Evolutionary conservation across 2,888 invertebrate species (phyloP).

Genomic region (Lumbricus terrestris): DNA sequence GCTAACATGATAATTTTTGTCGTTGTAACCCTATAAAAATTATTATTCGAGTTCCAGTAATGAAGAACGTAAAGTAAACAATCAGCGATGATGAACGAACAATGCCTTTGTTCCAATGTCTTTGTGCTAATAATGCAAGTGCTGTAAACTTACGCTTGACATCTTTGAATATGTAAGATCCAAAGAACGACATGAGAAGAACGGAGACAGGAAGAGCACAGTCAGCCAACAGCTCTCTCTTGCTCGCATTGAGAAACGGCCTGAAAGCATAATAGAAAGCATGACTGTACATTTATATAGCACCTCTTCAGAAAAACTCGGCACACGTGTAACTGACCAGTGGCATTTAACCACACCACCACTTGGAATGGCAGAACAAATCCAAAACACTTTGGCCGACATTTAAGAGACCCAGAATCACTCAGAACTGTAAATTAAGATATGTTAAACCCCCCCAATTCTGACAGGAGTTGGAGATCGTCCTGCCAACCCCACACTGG

Average conservation of each 20-base stretch:
- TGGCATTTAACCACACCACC: too few relatives aligned
- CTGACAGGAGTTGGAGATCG: too few relatives aligned
- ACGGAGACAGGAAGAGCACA: constrained; percentile 67
- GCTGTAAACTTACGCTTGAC: constrained; percentile 61
- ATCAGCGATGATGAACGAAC: not conserved
- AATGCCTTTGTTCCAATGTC: not conserved
- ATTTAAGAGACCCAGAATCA: too few relatives aligned
- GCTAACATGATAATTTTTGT: too few relatives aligned
- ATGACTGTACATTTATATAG: not conserved
- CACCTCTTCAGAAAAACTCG: too few relatives aligned
- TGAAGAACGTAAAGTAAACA: not conserved
- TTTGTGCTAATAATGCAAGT: not conserved
- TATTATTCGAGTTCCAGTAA: not conserved
- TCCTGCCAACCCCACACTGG: too few relatives aligned
- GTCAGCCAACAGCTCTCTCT: constrained; percentile 66
- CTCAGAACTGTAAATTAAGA: too few relatives aligned
- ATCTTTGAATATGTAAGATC: constrained; percentile 64
- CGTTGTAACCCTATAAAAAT: not conserved
- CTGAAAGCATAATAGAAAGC: constrained; percentile 44
- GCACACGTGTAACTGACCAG: too few relatives aligned
- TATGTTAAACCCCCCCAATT: too few relatives aligned
- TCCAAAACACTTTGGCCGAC: too few relatives aligned
- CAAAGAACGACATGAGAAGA: constrained; percentile 65
- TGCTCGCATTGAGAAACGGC: constrained; percentile 63
- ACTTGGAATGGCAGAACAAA: too few relatives aligned